Evolutionary conservation across 2,797 vertebrate genomes (phyloP).

Genomic region (Acanthiza pusilla): DNA sequence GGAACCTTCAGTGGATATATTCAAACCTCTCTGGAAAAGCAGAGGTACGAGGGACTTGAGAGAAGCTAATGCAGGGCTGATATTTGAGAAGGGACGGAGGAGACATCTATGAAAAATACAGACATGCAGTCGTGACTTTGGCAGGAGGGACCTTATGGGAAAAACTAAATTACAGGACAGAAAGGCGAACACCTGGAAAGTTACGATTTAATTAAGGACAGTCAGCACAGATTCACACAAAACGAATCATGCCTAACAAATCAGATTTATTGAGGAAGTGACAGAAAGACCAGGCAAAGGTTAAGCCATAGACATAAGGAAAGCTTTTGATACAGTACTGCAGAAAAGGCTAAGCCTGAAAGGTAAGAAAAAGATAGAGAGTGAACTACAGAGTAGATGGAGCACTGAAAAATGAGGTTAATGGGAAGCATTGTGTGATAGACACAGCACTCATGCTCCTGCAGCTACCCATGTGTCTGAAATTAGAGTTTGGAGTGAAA

Average conservation of each 20-base stretch:
- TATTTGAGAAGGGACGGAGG: conserved; percentile 34
- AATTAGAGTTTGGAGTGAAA: neutral
- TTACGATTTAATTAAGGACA: conserved; percentile 68
- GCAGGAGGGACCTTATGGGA: neutral
- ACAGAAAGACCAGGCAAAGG: conserved; percentile 56
- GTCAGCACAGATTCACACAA: conserved; percentile 44
- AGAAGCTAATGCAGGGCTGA: neutral
- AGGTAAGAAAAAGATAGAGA: neutral
- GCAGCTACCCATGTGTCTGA: neutral
- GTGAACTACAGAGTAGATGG: neutral
- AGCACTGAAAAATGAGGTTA: neutral
- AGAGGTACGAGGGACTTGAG: neutral
- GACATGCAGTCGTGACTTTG: conserved; percentile 25
- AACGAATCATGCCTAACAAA: conserved; percentile 59
- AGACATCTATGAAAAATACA: conserved; percentile 42
- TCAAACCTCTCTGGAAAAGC: neutral
- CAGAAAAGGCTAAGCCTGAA: conserved; percentile 8
- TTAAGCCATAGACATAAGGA: conserved; percentile 57
- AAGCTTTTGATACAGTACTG: conserved; percentile 55
- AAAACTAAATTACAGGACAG: conserved; percentile 43
- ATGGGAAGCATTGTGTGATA: neutral
- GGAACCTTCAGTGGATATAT: neutral
- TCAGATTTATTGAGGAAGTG: conserved; percentile 69
- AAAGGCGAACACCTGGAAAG: conserved; percentile 60
- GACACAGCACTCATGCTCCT: neutral